Conservation (phyloP, 2,113 vertebrate species). For the Spea multiplicata region DNA sequence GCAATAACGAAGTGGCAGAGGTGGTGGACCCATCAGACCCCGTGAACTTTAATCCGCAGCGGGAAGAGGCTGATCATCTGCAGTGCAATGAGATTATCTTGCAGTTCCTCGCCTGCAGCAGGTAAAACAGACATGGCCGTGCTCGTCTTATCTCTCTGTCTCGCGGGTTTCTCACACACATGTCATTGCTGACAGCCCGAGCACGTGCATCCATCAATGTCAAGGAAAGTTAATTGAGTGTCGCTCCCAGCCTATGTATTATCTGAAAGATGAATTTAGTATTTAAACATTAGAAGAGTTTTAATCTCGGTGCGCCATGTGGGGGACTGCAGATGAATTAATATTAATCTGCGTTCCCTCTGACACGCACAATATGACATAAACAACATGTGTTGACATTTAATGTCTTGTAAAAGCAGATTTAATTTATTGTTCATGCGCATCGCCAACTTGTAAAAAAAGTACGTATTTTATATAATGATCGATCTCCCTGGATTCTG, state of each 20-base stretch:
- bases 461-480: too few species aligned
- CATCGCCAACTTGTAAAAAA: too few species aligned
- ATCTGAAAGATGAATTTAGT: not conserved
- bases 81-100: slow-evolving; percentile 83
- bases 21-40: slow-evolving; percentile 68
- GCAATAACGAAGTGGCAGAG: slow-evolving; percentile 67
- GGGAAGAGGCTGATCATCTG: slow-evolving; percentile 78
- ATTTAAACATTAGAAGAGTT: not conserved
- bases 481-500: too few species aligned
- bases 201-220: not conserved
- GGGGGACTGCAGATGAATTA: not conserved
- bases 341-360: too few species aligned
- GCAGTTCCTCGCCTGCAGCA: slow-evolving; percentile 87
- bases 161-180: slow-evolving; percentile 4
- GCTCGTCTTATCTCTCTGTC: not conserved
- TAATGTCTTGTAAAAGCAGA: too few species aligned
- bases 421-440: too few species aligned
- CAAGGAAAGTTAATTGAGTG: slow-evolving; percentile 6
- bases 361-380: too few species aligned
- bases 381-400: too few species aligned
- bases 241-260: not conserved
- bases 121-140: slow-evolving; percentile 61
- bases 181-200: not conserved
- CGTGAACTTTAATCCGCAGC: slow-evolving; percentile 62
- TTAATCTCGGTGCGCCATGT: not conserved